Evolutionary conservation across 2,888 invertebrate species (phyloP), one percentile per base, ranked within the genome.

Genomic region (Acleris holmiana): DNA sequence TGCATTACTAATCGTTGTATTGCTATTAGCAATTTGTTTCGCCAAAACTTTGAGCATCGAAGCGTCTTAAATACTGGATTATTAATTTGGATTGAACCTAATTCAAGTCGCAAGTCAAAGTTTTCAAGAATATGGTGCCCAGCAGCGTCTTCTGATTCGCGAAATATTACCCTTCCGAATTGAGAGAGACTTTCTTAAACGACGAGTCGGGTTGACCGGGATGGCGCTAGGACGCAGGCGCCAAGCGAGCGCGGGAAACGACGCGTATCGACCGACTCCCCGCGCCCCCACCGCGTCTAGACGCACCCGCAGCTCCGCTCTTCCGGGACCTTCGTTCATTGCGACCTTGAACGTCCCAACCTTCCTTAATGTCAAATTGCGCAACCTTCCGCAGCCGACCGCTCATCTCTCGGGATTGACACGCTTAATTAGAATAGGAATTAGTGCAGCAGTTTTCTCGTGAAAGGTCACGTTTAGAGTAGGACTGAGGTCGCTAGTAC

Each of bases 291-390:
- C 85, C 79, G 78, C 86, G 92, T 91, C 91, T 92, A 92, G 91
- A 91, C 92, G 89, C 87, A 85, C 88, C 85, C 87, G 86, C 82
- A 80, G 80, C 85, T 80, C 83, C 76, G 84, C 79, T 88, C 86
- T 91, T 91, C 91, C 91, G 91, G 91, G 89, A 90, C 91, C 91
- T 88, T 88, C 84, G 87, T 81, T 83, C 83, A 83, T 77, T 72
- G 82, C 88, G 91, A 92, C 91, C 91, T 92, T 92, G 91, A 92
- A 91, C 89, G 86, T 82, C 81, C 82, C 88, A 89, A 91, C 91
- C 91, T 90, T 89, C 85, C 87, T 83, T 91, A 91, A 91, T 86
- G 86, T 86, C 84, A 80, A 79, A 84, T 85, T 85, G 82, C 85
- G 84, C 82, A 86, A 88, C 80, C 76, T 78, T 77, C 76, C 75